Base-by-base conservation (phyloP, 2,113 vertebrate genomes). In the Siniperca knerii region DNA sequence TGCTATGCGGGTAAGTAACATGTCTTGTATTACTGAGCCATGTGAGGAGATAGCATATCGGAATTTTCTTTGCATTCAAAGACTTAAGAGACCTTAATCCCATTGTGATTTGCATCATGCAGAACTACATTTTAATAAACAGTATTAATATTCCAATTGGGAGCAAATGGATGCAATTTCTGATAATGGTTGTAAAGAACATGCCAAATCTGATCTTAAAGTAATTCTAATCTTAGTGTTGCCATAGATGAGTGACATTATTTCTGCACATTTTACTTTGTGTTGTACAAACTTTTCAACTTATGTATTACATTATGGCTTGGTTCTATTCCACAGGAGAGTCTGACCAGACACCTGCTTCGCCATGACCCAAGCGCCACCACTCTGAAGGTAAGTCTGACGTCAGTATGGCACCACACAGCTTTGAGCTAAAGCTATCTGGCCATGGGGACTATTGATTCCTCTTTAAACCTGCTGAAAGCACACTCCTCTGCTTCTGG, bases 261-360 rank as follows among this genome's bases (percentile, higher is more conserved):
- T 25, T 25, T 25, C 25, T 25, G 12, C 25, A 46, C 1, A 18
- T 33, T 50, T 33, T 25, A 55, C 23, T 35, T 46, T 29, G 42
- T 50, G 1, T 48, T 54, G 6, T 3, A n/a, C 2, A 33, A 44
- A 42, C 25, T n/a, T 25, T 58, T 65, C 0, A 57, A 20, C 33
- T 0, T 16, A 16, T 33, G 1, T n/a, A 9, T 61, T n/a, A 8
- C 3, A 8, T 23, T 62, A 15, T 48, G 21, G 33, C 48, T 74
- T 16, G 23, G 9, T 72, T 75, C 12, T 48, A 2, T 75, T 77
- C 20, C 58, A 42, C 87, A 97, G 96, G 96, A 97, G 79, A 97
- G 96, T 67, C 69, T 96, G 88, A 78, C 82, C 54, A 92, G 96
- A 72, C 96, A 97, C 87, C 66, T 96, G 77, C 85, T 93, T 13